These are phyloP conservation scores for Trinorchestia longiramus DNA, from an alignment of 1,140 invertebrate genomes.

Conservation along the genomic window DNA sequence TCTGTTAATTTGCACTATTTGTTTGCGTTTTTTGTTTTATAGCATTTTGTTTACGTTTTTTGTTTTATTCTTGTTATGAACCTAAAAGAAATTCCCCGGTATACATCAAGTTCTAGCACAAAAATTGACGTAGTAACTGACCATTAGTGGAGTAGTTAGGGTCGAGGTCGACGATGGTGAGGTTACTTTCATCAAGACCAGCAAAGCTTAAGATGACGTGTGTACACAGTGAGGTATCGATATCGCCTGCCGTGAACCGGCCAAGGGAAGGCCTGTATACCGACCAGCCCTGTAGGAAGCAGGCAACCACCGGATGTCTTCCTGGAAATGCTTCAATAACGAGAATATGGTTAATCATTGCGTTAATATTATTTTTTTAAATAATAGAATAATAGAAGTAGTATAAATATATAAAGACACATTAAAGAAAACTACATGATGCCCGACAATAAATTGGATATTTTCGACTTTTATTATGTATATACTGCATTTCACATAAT, in stretches of 20 bases:
- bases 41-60: too few species aligned
- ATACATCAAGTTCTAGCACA: too few species aligned
- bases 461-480: too few species aligned
- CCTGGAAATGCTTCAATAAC: not conserved
- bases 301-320: slow-evolving; percentile 70
- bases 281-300: slow-evolving; percentile 78
- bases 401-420: too few species aligned
- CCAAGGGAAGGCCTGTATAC: slow-evolving; percentile 73
- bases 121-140: not conserved
- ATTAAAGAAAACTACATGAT: too few species aligned
- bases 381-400: not conserved
- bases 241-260: slow-evolving; percentile 64
- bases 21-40: too few species aligned
- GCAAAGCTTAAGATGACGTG: slow-evolving; percentile 73
- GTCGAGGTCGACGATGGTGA: slow-evolving; percentile 32
- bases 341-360: not conserved
- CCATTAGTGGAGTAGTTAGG: not conserved
- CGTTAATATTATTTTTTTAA: not conserved
- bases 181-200: not conserved
- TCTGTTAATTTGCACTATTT: too few species aligned
- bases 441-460: too few species aligned
- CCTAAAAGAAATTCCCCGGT: not conserved
- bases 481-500: too few species aligned
- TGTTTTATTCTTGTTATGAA: too few species aligned
- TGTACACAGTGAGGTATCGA: slow-evolving; percentile 71